phyloP scores from a whole-genome alignment of 37 sponge, comb jelly and placozoan species.

The Chondrilla cf. caribensis region DNA sequence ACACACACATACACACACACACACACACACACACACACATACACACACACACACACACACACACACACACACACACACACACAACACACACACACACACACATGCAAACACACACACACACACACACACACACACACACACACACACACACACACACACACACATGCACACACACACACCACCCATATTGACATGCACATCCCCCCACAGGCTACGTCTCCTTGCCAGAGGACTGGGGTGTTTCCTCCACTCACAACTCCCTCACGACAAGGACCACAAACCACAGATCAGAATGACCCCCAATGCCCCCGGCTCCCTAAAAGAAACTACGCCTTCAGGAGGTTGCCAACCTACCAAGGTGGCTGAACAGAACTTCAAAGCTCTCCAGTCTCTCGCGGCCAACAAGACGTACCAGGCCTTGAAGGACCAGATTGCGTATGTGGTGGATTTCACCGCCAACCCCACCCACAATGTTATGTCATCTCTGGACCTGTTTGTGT shows the following conservation, averaged over 20 bases:
- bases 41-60: no score
- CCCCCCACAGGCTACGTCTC: slow-evolving; percentile 63
- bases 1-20: no score
- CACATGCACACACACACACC: no score
- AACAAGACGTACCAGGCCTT: slow-evolving; percentile 57
- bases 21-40: no score
- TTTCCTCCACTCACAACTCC: slow-evolving; percentile 67
- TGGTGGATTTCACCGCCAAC: neutral
- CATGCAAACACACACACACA: no score
- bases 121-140: no score
- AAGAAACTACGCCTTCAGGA: slow-evolving; percentile 15
- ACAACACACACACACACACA: no score
- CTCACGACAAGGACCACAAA: slow-evolving; percentile 44
- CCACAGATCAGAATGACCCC: slow-evolving; percentile 54
- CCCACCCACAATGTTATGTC: slow-evolving; percentile 13
- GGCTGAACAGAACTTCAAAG: slow-evolving; percentile 45
- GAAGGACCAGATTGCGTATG: slow-evolving; percentile 30
- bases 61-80: no score
- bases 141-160: no score
- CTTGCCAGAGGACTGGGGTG: slow-evolving; percentile 55
- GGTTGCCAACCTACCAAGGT: slow-evolving; percentile 46
- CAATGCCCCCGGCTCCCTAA: slow-evolving; percentile 63
- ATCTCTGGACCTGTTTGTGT: neutral
- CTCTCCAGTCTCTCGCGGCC: slow-evolving; percentile 45
- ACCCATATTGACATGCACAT: no score